Evolutionary conservation across 2,797 vertebrate genomes (phyloP), one percentile per base, ranked within the genome.

Genomic region (Pteronotus mesoamericanus): DNA sequence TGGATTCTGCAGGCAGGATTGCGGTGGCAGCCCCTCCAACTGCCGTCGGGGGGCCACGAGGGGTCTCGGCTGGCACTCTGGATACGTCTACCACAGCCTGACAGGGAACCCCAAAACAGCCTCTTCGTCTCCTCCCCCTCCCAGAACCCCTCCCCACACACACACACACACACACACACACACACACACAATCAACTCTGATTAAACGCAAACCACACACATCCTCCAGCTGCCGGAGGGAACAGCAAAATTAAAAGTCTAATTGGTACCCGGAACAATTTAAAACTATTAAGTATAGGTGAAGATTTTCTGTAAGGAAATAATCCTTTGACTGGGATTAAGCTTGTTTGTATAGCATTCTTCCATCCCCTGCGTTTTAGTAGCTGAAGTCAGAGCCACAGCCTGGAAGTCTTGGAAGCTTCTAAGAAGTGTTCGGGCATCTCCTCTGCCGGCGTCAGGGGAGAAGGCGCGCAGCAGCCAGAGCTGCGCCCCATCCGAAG

Each of bases 291-390:
- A 95, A 96, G 89, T 94, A 95, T 84, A 95, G 89, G 94, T 89
- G 98, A 97, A 94, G 96, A 97, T 97, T 97, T 90, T 93, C 98
- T 96, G 48, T 51, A 68, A 96, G 97, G 96, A 98, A 98, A 97
- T 95, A 98, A 96, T 96, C 92, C 96, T 98, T 37, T 88, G 89
- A 86, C 93, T 97, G 95, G 95, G 98, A 98, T 94, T 95, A 96
- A 37, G 48, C 84, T 22, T 87, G 91, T 96, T 89, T 95, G 95
- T 89, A 59, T 7, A 51, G 72, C 80, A 29, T 6, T 46, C 84
- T 96, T 96, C 84, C 82, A 46, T 19, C 85, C 59, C 24, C 44
- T 24, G 55, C 1, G 71, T 80, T 96, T 86, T 9, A 9, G 34
- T n/a, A 11, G 48, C 93, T 71, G 39, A 86, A 34, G 59, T 0